Evolutionary conservation across 2,888 invertebrate genomes (phyloP), one percentile per base, ranked within the genome.

Genomic region (Ethmia dodecea): DNA sequence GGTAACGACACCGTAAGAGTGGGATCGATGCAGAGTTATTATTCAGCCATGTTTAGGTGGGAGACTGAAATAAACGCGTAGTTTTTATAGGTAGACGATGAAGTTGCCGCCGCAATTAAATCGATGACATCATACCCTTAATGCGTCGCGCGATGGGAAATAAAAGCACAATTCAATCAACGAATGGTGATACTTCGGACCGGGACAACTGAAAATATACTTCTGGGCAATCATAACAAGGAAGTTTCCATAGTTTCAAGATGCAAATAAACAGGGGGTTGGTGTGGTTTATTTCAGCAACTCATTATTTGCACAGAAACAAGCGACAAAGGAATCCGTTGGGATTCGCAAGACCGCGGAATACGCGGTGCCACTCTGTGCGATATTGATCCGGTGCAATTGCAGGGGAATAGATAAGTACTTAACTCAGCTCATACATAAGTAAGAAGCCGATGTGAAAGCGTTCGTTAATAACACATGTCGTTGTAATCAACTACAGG

Each of bases 151-250:
- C 60, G 66, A 67, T 70, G 73, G 71, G 65, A 73, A 69, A 76
- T 75, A 79, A 77, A 77, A 71, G 74, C 69, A 75, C 71, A 69
- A 70, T 70, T 73, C 71, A 75, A 79, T 76, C 72, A 75, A 67
- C 64, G 45, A 51, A 11, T 26, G 47, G 43, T 56, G 55, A 56
- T 49, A 53, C 45, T 39, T 43, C 34, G 11, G n/a, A 9, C 26
- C 26, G 26, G 38, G 29, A 34, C 41, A 35, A 40, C 34, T n/a
- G n/a, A n/a, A n/a, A n/a, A n/a, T n/a, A n/a, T n/a, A n/a, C n/a
- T n/a, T n/a, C n/a, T n/a, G n/a, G n/a, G n/a, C n/a, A n/a, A n/a
- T n/a, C n/a, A n/a, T n/a, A n/a, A n/a, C n/a, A n/a, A n/a, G n/a
- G n/a, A n/a, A n/a, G n/a, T n/a, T n/a, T n/a, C n/a, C n/a, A n/a